phyloP scores from a whole-genome alignment of 1,140 invertebrate genomes.

The Reticulitermes speratus region DNA sequence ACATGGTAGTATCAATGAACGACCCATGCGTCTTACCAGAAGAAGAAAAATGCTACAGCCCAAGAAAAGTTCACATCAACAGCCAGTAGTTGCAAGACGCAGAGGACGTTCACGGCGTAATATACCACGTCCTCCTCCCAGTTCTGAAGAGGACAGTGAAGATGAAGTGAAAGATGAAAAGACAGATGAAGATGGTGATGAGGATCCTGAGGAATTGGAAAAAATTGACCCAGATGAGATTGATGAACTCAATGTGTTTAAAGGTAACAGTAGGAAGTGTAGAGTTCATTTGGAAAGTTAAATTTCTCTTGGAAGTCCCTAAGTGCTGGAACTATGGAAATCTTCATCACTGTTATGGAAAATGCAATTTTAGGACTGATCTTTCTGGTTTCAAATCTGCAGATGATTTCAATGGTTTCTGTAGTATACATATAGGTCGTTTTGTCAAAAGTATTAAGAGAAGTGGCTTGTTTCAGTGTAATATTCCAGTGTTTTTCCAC shows the following conservation, averaged over 20 bases:
- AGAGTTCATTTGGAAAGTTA: too few species aligned
- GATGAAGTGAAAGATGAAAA: slow-evolving; percentile 23
- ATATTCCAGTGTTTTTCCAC: too few species aligned
- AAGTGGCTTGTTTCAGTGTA: too few species aligned
- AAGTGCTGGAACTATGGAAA: too few species aligned
- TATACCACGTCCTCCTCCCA: background rate
- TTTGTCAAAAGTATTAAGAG: too few species aligned
- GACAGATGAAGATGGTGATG: slow-evolving; percentile 38
- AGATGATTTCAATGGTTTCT: too few species aligned
- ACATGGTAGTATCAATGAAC: background rate
- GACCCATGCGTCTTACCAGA: background rate
- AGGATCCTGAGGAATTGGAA: slow-evolving; percentile 32
- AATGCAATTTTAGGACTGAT: too few species aligned
- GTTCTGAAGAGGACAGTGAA: slow-evolving; percentile 8
- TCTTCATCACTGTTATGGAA: too few species aligned
- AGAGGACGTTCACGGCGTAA: background rate
- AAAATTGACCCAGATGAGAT: slow-evolving; percentile 13
- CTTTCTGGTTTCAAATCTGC: too few species aligned
- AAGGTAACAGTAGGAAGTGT: background rate
- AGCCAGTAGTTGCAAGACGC: background rate
- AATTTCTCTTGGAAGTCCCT: too few species aligned
- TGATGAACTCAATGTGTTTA: slow-evolving; percentile 19
- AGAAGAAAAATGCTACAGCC: slow-evolving; percentile 23
- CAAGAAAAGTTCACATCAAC: background rate
- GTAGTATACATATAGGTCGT: too few species aligned